Percentiles rank a stretch among this genome's conserved stretches.
Evolutionary conservation across 2,797 vertebrate species (phyloP).

Genomic region (Parotocinclus haroldoi): DNA sequence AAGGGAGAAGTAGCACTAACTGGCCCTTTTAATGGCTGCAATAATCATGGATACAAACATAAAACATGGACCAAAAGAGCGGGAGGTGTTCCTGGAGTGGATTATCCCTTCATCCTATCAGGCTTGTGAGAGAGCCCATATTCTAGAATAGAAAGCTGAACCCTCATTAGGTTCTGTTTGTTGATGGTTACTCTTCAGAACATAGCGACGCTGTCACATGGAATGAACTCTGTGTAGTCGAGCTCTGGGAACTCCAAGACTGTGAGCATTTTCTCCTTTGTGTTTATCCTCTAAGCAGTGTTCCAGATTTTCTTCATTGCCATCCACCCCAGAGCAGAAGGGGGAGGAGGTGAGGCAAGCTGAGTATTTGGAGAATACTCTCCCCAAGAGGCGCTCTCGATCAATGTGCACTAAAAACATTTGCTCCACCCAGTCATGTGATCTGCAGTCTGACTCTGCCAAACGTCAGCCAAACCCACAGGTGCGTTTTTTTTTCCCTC

Average conservation of each 20-base stretch:
- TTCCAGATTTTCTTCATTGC: slow-evolving; percentile 24
- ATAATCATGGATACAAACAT: slow-evolving; percentile 48
- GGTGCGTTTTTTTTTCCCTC: slow-evolving; percentile 42
- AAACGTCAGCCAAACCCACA: slow-evolving; percentile 19
- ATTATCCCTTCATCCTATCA: slow-evolving; percentile 18
- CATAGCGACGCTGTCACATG: slow-evolving; percentile 29
- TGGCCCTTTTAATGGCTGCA: slow-evolving; percentile 46
- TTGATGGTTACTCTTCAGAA: slow-evolving; percentile 38
- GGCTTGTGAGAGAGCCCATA: slow-evolving; percentile 1
- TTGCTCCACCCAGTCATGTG: slow-evolving; percentile 32
- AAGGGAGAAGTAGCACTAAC: slow-evolving; percentile 34
- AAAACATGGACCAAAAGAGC: slow-evolving; percentile 23
- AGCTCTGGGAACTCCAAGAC: slow-evolving; percentile 8
- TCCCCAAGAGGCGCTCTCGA: slow-evolving; percentile 15
- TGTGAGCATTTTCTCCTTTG: slow-evolving; percentile 35
- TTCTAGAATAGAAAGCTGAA: slow-evolving; percentile 3
- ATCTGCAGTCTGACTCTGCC: slow-evolving; percentile 24
- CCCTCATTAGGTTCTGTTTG: slow-evolving; percentile 49
- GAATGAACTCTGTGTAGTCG: slow-evolving; percentile 15
- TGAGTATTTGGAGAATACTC: slow-evolving; percentile 15
- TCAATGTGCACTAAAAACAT: slow-evolving; percentile 9
- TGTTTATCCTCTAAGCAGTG: slow-evolving; percentile 40
- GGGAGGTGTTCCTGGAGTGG: slow-evolving; percentile 7
- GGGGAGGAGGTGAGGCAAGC: slow-evolving; percentile 15
- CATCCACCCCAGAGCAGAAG: slow-evolving; percentile 11